Base-by-base conservation (phyloP, 35 echinoderm and acorn worm species). In the Heliocidaris erythrogramma region DNA sequence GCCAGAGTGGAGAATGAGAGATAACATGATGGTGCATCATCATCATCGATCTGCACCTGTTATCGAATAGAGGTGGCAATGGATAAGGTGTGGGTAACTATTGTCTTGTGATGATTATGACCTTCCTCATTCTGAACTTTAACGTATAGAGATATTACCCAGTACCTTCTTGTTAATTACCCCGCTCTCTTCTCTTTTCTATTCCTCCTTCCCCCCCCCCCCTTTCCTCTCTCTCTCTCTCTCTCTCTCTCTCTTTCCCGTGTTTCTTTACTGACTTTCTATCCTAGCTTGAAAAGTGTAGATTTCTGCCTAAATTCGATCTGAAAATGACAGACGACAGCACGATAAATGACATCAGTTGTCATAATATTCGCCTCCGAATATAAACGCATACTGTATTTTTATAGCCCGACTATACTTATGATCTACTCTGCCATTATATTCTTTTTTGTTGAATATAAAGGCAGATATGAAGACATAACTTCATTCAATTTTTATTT, bases 1-100 rank as follows among this genome's bases (percentile, higher is more conserved):
- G 94, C 93, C 94, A 95, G 49, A 98, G 95, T 31, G 97, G 97
- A 24, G 93, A 97, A 9, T 90, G 92, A 31, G 92, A 88, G 48
- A 96, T 88, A 49, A 98, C 87, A 24, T 95, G 96, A 12, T 88
- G 50, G 30, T 98, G 96, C 85, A 94, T 92, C 49, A 12, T 92
- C 49, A 12, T 92, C 86, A 48, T 89, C 65, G 65, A 78, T 78
- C 65, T 78, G 65, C 65, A 78, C 65, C 65, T 78, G 65, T 27
- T 78, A 78, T 14, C 21, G 3, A n/a, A 24, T 78, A 78, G 21
- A 78, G 27, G 65, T 27, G 65, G 2, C 21, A 18, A 78, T n/a
- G 5, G 65, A 78, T 21, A 78, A 56, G 4, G 27, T 21, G 17
- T 78, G 7, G 21, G 65, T 18, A 78, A 5, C 65, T 78, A 78